phyloP scores from a whole-genome alignment of 2,797 vertebrate genomes.

The Chloroceryle amazona region DNA sequence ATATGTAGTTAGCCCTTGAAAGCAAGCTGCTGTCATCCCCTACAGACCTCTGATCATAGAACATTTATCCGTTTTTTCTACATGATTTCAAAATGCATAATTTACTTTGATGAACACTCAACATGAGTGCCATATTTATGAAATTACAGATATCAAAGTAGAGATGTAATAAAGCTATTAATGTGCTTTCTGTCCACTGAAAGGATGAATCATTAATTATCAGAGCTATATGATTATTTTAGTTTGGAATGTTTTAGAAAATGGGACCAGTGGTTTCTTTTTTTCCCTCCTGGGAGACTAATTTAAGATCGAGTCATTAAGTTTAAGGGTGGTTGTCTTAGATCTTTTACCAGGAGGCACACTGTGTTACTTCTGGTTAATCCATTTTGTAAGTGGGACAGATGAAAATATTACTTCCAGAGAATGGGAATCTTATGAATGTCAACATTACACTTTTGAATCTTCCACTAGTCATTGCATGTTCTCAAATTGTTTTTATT shows the following conservation, averaged over 20 bases:
- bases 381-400: constrained; percentile 35
- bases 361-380: constrained; percentile 27
- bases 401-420: constrained; percentile 26
- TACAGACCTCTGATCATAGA: constrained; percentile 68
- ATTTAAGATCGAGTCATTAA: constrained; percentile 18
- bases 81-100: constrained; percentile 57
- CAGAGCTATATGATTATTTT: constrained; percentile 28
- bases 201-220: constrained; percentile 41
- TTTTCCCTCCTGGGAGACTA: not conserved
- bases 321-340: constrained; percentile 38
- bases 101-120: constrained; percentile 55
- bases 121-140: constrained; percentile 20
- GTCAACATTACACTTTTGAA: not conserved
- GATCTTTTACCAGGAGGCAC: constrained; percentile 36
- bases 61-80: constrained; percentile 70
- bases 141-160: constrained; percentile 46
- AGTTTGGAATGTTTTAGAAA: constrained; percentile 27
- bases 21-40: constrained; percentile 56
- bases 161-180: constrained; percentile 26
- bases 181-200: constrained; percentile 4
- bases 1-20: constrained; percentile 50
- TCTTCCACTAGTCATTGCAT: not conserved
- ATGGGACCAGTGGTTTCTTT: not conserved
- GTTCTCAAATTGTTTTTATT: not conserved
- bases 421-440: not conserved